Percentiles rank a stretch among this genome's conserved stretches.
These are phyloP conservation scores for Xestia sexstrigata DNA, from an alignment of 2,888 invertebrate genomes.

Conservation along the genomic window DNA sequence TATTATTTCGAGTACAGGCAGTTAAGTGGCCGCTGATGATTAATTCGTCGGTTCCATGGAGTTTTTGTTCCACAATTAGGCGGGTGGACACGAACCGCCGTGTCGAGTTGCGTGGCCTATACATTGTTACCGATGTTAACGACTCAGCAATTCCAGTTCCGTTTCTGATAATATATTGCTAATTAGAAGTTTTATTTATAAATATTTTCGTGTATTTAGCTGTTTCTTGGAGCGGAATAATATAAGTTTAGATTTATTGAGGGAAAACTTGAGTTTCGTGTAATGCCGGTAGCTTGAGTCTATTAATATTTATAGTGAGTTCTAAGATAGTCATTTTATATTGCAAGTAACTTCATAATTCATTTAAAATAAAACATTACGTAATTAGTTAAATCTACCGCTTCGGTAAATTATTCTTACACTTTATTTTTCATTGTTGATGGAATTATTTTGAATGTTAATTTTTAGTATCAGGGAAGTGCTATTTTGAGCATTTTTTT, in stretches of 20 bases:
- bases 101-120: slow-evolving; percentile 82
- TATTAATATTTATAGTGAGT: slow-evolving; percentile 45
- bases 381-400: slow-evolving; percentile 40
- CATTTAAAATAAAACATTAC: slow-evolving; percentile 22
- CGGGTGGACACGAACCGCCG: slow-evolving; percentile 77
- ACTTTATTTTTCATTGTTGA: slow-evolving; percentile 39
- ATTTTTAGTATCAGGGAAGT: slow-evolving; percentile 22
- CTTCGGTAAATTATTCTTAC: slow-evolving; percentile 50
- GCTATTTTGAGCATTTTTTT: not conserved
- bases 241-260: slow-evolving; percentile 64
- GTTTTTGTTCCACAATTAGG: slow-evolving; percentile 88
- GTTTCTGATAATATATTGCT: slow-evolving; percentile 83
- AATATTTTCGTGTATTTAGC: slow-evolving; percentile 68
- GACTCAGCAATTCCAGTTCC: slow-evolving; percentile 79
- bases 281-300: slow-evolving; percentile 55
- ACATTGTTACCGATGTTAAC: slow-evolving; percentile 81
- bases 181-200: slow-evolving; percentile 79
- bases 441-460: slow-evolving; percentile 18
- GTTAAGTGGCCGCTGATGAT: slow-evolving; percentile 81
- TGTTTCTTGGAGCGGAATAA: slow-evolving; percentile 64
- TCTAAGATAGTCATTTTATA: slow-evolving; percentile 6
- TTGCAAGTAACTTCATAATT: slow-evolving; percentile 26
- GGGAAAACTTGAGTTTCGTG: slow-evolving; percentile 53
- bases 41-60: slow-evolving; percentile 87
- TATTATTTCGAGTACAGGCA: slow-evolving; percentile 78